These are phyloP conservation scores for Mamestra configurata DNA, from an alignment of 1,140 invertebrate genomes.

Conservation along the genomic window DNA sequence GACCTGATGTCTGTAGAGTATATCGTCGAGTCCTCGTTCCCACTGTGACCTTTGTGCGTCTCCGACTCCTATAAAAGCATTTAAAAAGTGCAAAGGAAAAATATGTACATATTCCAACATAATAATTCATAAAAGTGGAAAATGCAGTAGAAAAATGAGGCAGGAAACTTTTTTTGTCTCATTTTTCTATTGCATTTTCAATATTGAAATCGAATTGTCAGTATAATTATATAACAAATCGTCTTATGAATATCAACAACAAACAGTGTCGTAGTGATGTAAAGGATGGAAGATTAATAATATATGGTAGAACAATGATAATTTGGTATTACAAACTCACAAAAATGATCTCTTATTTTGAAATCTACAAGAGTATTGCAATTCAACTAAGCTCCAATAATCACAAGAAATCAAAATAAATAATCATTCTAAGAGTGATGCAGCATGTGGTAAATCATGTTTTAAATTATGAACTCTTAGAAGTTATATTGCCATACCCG, in stretches of 20 bases:
- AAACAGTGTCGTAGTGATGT: not conserved
- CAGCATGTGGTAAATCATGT: not conserved
- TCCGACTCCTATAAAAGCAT: conserved; percentile 58
- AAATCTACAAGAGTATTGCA: not conserved
- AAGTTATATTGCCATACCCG: conserved; percentile 64
- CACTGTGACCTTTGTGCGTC: conserved; percentile 32
- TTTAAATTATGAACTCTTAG: not conserved
- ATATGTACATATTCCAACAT: not conserved
- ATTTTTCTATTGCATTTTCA: no score
- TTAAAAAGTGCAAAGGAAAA: conserved; percentile 25
- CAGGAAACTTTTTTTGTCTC: no score
- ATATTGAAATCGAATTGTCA: conserved; percentile 2
- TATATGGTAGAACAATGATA: not conserved
- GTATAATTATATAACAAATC: not conserved
- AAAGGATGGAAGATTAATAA: no score
- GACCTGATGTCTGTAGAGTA: conserved; percentile 46
- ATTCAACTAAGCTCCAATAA: not conserved
- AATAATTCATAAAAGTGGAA: not conserved
- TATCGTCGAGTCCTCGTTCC: conserved; percentile 32
- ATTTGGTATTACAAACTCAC: not conserved
- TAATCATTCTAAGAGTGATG: conserved; percentile 5
- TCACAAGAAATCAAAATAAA: conserved; percentile 13
- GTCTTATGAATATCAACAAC: not conserved
- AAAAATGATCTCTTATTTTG: conserved; percentile 2
- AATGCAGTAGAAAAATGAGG: conserved; percentile 20